phyloP scores from a whole-genome alignment of 1,140 invertebrate species.

The Drosophila persimilis region DNA sequence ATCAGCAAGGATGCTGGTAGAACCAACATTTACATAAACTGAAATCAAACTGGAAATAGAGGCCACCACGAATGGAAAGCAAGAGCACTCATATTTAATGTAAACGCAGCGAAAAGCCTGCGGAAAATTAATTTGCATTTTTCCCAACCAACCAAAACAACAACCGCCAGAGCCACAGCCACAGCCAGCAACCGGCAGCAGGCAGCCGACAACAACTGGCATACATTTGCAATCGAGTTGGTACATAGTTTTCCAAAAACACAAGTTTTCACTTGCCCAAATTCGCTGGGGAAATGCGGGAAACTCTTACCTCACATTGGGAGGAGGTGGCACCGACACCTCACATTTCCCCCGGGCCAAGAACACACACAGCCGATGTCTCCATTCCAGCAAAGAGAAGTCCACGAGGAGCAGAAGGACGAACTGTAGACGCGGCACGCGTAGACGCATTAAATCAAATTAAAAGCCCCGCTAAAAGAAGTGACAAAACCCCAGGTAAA shows the following conservation, averaged over 20 bases:
- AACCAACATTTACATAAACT: conserved; percentile 67
- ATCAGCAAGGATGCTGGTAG: conserved; percentile 13
- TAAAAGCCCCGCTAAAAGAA: conserved; percentile 76
- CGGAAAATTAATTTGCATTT: conserved; percentile 63
- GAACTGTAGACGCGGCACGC: conserved; percentile 54
- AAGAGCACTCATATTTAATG: conserved; percentile 61
- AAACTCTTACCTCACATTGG: conserved; percentile 38
- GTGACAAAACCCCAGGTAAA: conserved; percentile 80
- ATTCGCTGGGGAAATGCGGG: conserved; percentile 50
- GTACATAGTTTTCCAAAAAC: conserved; percentile 46
- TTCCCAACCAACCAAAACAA: conserved; percentile 2
- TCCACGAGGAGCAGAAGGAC: not conserved
- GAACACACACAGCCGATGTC: conserved; percentile 8
- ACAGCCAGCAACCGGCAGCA: not conserved
- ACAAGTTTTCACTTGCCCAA: conserved; percentile 58
- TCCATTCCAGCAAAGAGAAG: conserved; percentile 16
- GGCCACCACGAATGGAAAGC: conserved; percentile 14
- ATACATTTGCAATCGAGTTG: conserved; percentile 46
- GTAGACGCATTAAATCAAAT: conserved; percentile 81
- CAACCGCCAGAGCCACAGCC: conserved; percentile 12
- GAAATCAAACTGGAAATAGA: conserved; percentile 50
- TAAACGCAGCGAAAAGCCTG: conserved; percentile 40
- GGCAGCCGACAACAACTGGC: conserved; percentile 6
- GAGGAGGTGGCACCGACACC: not conserved
- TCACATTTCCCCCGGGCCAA: conserved; percentile 46